Percentiles rank a stretch among this genome's conserved stretches.
These are phyloP conservation scores for Mythimna impura DNA, from an alignment of 2,888 invertebrate species.

Conservation along the genomic window DNA sequence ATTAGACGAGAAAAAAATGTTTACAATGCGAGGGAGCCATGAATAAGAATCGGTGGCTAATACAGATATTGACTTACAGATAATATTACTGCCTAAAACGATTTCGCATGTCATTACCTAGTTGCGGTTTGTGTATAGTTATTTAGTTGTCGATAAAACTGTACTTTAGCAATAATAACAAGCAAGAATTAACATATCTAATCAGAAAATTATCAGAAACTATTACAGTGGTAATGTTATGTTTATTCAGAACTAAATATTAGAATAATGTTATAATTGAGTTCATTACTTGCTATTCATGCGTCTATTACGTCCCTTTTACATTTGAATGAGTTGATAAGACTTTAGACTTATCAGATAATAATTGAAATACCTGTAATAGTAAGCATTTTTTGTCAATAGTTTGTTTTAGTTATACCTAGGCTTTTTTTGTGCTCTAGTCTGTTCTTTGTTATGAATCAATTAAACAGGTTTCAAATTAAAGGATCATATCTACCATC, in stretches of 20 bases:
- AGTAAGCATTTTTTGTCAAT: slow-evolving; percentile 4
- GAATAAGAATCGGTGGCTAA: slow-evolving; percentile 22
- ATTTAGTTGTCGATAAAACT: slow-evolving; percentile 32
- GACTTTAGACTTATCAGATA: neutral
- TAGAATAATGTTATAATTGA: slow-evolving; percentile 31
- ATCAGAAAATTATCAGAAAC: slow-evolving; percentile 37
- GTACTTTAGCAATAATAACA: slow-evolving; percentile 23
- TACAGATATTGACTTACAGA: slow-evolving; percentile 33
- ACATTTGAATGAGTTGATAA: slow-evolving; percentile 18
- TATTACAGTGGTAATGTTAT: slow-evolving; percentile 31
- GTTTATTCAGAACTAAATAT: slow-evolving; percentile 40
- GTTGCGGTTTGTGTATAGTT: slow-evolving; percentile 8
- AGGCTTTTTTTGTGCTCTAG: neutral
- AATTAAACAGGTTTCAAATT: slow-evolving; percentile 40
- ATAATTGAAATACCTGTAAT: neutral
- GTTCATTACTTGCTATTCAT: slow-evolving; percentile 23
- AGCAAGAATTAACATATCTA: slow-evolving; percentile 39
- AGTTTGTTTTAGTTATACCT: slow-evolving; percentile 19
- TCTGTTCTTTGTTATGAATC: slow-evolving; percentile 8
- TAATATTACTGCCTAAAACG: slow-evolving; percentile 25
- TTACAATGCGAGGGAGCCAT: slow-evolving; percentile 18
- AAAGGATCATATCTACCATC: slow-evolving; percentile 10
- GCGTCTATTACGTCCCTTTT: neutral
- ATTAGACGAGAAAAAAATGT: slow-evolving; percentile 9
- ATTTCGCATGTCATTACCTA: slow-evolving; percentile 34